Evolutionary conservation across 2,113 vertebrate genomes (phyloP).

Genomic region (Colistium nudipinnis): DNA sequence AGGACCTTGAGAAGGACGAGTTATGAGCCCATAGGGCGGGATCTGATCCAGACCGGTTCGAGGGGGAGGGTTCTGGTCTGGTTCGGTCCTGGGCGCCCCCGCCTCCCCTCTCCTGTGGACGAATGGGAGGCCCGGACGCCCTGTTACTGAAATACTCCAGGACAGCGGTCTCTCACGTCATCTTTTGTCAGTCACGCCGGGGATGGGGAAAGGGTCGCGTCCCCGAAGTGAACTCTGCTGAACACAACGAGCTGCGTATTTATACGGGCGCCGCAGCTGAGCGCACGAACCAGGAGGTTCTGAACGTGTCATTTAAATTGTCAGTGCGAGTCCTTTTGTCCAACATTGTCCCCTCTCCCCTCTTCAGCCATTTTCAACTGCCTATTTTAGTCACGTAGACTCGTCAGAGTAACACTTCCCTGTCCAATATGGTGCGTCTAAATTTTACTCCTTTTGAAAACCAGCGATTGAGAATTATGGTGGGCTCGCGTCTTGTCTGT

Average conservation of each 20-base stretch:
- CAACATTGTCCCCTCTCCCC: conserved; percentile 11
- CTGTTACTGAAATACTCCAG: conserved; percentile 73
- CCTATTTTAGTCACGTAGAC: conserved; percentile 51
- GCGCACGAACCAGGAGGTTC: conserved; percentile 27
- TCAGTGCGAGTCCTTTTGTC: conserved; percentile 28
- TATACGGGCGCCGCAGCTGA: conserved; percentile 31
- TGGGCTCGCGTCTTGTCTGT: conserved; percentile 47
- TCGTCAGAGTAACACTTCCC: conserved; percentile 50
- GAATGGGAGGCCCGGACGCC: conserved; percentile 57
- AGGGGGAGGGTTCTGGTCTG: conserved; percentile 25
- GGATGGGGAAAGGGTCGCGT: not conserved
- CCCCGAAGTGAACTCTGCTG: conserved; percentile 56
- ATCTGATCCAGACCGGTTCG: conserved; percentile 35
- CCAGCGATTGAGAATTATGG: conserved; percentile 16
- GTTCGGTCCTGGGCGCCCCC: conserved; percentile 42
- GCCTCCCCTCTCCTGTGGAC: conserved; percentile 75
- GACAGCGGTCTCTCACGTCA: conserved; percentile 62
- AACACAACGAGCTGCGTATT: conserved; percentile 50
- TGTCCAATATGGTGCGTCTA: conserved; percentile 44
- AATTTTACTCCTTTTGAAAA: conserved; percentile 40
- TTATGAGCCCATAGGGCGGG: conserved; percentile 79
- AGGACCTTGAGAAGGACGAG: conserved; percentile 83
- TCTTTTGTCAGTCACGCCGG: conserved; percentile 47
- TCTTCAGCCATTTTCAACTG: conserved; percentile 20
- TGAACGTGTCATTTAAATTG: conserved; percentile 33